phyloP scores from a whole-genome alignment of 2,797 vertebrate genomes.

The Catostomus latipinnis region DNA sequence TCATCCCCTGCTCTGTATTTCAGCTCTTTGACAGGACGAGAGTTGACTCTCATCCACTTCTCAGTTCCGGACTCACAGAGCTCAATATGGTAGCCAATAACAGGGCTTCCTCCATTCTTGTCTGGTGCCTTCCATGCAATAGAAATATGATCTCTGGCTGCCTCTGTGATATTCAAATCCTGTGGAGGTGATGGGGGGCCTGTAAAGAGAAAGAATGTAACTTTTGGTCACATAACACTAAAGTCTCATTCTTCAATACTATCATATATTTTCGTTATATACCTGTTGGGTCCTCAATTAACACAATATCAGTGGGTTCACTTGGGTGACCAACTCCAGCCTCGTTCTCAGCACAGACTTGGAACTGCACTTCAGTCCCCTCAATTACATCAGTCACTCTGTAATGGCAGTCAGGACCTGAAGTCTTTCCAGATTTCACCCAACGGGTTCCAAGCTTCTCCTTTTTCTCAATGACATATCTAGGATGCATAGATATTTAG shows the following conservation, averaged over 20 bases:
- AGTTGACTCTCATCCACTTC: constrained; percentile 98
- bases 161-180: constrained; percentile 92
- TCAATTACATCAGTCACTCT: constrained; percentile 96
- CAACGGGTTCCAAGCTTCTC: constrained; percentile 96
- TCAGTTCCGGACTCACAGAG: constrained; percentile 94
- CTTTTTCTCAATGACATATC: constrained; percentile 96
- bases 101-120: constrained; percentile 89
- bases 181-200: constrained; percentile 92
- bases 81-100: constrained; percentile 94
- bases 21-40: constrained; percentile 94
- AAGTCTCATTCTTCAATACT: not conserved
- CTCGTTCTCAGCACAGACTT: constrained; percentile 95
- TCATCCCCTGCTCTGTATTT: constrained; percentile 87
- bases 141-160: constrained; percentile 88
- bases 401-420: constrained; percentile 93
- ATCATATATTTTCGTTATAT: constrained; percentile 46
- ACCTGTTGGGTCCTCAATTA: constrained; percentile 94
- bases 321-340: constrained; percentile 94
- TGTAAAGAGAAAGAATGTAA: constrained; percentile 60
- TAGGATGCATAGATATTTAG: constrained; percentile 57
- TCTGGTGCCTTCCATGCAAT: constrained; percentile 94
- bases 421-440: constrained; percentile 94
- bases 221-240: too few species aligned
- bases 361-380: constrained; percentile 97
- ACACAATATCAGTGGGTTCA: constrained; percentile 92